Conservation (phyloP, 2,797 vertebrate species). For the Halcyon chelicuti region DNA sequence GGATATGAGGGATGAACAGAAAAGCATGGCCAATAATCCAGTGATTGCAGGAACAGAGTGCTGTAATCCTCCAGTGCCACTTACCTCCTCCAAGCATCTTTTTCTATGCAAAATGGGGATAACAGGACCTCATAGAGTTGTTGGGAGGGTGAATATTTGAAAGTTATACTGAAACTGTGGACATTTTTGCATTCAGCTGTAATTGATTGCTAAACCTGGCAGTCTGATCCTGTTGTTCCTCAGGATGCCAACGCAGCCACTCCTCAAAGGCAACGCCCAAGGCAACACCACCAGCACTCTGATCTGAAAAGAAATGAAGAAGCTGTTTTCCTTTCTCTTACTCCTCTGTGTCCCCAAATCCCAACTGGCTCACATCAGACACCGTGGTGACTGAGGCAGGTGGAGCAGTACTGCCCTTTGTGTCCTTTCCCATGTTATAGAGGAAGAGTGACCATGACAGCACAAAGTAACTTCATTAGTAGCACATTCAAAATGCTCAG, state of each 20-base stretch:
- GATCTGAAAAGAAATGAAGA: neutral
- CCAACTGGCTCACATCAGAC: neutral
- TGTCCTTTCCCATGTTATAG: neutral
- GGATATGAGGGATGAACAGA: neutral
- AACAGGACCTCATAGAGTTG: neutral
- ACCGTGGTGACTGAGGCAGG: fast-evolving
- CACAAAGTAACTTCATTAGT: neutral
- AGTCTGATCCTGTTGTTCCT: neutral
- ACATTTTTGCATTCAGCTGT: neutral
- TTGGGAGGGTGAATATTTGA: neutral
- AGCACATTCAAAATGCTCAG: neutral
- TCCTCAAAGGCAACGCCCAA: conserved; percentile 22
- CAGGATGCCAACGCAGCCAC: neutral
- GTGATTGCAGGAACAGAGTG: neutral
- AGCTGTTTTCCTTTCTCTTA: neutral
- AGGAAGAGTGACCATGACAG: neutral
- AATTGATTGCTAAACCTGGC: conserved; percentile 6
- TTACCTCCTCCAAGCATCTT: neutral
- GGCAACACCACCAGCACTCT: neutral
- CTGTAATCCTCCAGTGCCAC: neutral
- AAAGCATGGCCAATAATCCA: neutral
- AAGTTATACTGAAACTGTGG: neutral
- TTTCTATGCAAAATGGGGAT: neutral
- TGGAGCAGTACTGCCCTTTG: neutral
- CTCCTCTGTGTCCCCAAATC: neutral